A percentile compares a stretch with the other conserved stretches of the same genome.
These are phyloP conservation scores for Trissonchulus sp. DNA, from an alignment of 2,888 invertebrate genomes.

Conservation along the genomic window DNA sequence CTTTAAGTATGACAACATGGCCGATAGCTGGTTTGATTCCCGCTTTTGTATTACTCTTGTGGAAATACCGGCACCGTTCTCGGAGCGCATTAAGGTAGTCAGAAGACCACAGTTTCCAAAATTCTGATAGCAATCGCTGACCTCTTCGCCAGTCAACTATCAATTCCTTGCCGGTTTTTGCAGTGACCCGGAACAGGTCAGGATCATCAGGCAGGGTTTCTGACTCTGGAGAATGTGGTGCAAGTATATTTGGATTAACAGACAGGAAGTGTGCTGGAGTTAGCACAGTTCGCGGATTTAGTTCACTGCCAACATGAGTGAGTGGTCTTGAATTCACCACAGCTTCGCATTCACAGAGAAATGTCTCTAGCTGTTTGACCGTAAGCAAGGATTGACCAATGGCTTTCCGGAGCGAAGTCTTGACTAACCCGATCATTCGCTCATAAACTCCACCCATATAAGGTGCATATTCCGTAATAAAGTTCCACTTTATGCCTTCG, in stretches of 20 bases:
- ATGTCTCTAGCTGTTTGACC: too few relatives aligned
- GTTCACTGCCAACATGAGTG: too few relatives aligned
- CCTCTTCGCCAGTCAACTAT: background rate
- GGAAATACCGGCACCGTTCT: background rate
- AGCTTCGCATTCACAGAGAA: too few relatives aligned
- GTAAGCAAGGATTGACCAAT: too few relatives aligned
- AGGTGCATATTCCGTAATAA: conserved; percentile 54
- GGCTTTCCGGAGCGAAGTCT: too few relatives aligned
- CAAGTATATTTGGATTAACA: too few relatives aligned
- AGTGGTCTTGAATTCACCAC: too few relatives aligned
- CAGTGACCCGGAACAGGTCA: background rate
- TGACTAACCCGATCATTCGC: too few relatives aligned
- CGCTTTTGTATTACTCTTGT: background rate
- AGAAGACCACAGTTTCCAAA: conserved; percentile 17
- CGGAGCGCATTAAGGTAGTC: conserved; percentile 3
- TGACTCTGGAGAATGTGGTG: too few relatives aligned
- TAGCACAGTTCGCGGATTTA: too few relatives aligned
- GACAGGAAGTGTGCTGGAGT: too few relatives aligned
- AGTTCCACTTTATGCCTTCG: conserved; percentile 43
- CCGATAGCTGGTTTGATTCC: background rate
- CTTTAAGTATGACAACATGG: conserved; percentile 4
- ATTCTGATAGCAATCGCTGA: background rate
- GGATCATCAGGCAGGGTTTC: background rate
- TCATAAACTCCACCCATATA: too few relatives aligned
- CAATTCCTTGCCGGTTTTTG: background rate